Evolutionary conservation across 1,140 invertebrate genomes (phyloP).

Genomic region (Philopotamus ludificatus): DNA sequence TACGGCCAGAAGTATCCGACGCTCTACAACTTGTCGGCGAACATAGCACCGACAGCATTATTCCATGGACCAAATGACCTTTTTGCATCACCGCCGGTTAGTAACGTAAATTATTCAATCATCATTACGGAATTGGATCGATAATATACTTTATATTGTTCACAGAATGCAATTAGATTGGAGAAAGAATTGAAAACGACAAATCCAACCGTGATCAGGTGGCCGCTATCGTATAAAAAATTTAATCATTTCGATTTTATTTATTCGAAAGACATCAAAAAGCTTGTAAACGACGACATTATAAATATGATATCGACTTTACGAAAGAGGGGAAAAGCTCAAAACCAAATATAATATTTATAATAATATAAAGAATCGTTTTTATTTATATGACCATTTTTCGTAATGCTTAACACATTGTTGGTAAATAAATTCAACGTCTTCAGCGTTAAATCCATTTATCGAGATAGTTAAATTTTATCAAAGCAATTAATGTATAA

Average conservation of each 20-base stretch:
- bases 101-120: too few relatives aligned
- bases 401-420: too few relatives aligned
- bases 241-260: slow-evolving; percentile 56
- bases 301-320: slow-evolving; percentile 25
- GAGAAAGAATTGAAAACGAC: slow-evolving; percentile 41
- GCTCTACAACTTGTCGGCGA: slow-evolving; percentile 61
- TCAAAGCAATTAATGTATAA: too few relatives aligned
- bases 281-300: slow-evolving; percentile 48
- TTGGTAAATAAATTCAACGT: too few relatives aligned
- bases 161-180: slow-evolving; percentile 62
- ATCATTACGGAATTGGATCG: too few relatives aligned
- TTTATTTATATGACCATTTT: too few relatives aligned
- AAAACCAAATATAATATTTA: too few relatives aligned
- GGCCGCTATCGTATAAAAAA: not conserved
- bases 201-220: slow-evolving; percentile 24
- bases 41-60: slow-evolving; percentile 63
- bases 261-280: slow-evolving; percentile 49
- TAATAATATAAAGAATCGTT: too few relatives aligned
- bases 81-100: slow-evolving; percentile 50
- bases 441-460: too few relatives aligned
- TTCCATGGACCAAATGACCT: slow-evolving; percentile 67
- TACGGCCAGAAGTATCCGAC: slow-evolving; percentile 61
- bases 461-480: too few relatives aligned
- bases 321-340: not conserved
- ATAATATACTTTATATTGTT: too few relatives aligned